Evolutionary conservation across 1,140 invertebrate genomes (phyloP), one percentile per base, ranked within the genome.

Genomic region (Drosophila subobscura): DNA sequence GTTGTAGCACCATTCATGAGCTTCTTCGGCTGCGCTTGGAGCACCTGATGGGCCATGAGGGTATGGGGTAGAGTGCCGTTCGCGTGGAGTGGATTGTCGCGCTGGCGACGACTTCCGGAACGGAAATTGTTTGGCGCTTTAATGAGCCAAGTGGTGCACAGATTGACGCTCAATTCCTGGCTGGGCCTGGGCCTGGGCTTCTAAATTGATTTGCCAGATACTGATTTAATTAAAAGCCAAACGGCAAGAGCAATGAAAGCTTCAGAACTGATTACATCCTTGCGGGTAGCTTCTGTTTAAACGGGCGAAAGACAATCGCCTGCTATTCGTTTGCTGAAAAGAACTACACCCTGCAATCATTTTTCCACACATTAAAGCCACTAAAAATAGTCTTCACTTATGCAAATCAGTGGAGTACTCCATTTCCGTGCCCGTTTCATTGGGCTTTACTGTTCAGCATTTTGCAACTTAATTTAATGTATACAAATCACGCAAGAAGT

Each of bases 141-240:
- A 84, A 84, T 84, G 80, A 84, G 81, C 59, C 76, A 58, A 80
- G 61, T 49, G 42, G 42, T 51, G 46, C 52, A 16, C 16, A 55
- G 65, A 29, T 51, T 54, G 61, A 37, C 29, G 33, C 12, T 37
- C 33, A 2, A 10, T 46, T 27, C 10, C 16, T 51, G 40, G 23
- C 46, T 70, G 16, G 0, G 16, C 16, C 16, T 20, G 16, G 16
- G 16, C 16, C 16, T 20, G n/a, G n/a, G 16, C 16, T 47, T 41
- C 58, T 54, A 73, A 83, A 83, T 73, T 79, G 75, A 79, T 84
- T 79, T 72, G 14, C 40, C 76, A 41, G 70, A 72, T 79, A 71
- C 71, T 71, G 76, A 83, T 84, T 84, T 83, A 83, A 83, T 83
- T 83, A 84, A 84, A 67, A 83, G 59, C 51, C 61, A 60, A 37